A percentile compares a stretch with the other conserved stretches of the same genome.
These are phyloP conservation scores for Merops nubicus DNA, from an alignment of 2,113 vertebrate genomes.

Conservation along the genomic window DNA sequence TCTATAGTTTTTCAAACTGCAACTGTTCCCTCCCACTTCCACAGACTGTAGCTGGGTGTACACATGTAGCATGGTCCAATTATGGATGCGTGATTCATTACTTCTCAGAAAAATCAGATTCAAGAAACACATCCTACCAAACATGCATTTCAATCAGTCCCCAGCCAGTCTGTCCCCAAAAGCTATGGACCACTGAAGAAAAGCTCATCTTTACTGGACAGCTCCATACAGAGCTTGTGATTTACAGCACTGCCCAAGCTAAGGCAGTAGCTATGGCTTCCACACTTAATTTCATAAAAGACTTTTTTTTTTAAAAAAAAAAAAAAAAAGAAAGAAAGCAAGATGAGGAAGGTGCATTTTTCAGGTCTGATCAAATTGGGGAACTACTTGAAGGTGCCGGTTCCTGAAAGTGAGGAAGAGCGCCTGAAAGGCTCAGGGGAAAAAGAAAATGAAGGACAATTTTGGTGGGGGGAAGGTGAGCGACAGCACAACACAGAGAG, in stretches of 20 bases:
- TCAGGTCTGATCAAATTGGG: not conserved
- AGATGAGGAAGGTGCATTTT: not conserved
- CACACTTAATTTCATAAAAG: too few species aligned
- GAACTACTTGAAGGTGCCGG: not conserved
- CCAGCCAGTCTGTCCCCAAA: not conserved
- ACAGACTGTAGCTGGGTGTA: not conserved
- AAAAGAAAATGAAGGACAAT: not conserved
- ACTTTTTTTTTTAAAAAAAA: not conserved
- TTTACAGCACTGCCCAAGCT: not conserved
- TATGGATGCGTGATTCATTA: fast-evolving
- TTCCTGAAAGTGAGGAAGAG: not conserved
- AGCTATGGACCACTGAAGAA: not conserved
- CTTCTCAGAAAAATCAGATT: not conserved
- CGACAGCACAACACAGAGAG: not conserved
- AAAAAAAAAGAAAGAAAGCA: not conserved
- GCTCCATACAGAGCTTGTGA: not conserved
- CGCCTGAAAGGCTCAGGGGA: not conserved
- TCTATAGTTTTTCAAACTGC: not conserved
- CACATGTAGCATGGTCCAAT: not conserved
- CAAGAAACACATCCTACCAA: fast-evolving
- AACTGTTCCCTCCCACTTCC: not conserved
- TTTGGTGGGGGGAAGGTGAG: not conserved
- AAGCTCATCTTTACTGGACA: not conserved
- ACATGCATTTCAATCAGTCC: not conserved
- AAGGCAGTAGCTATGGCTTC: not conserved